A percentile compares a stretch with the other conserved stretches of the same genome.
Evolutionary conservation across 2,797 vertebrate species (phyloP).

Genomic region (Monodelphis domestica): DNA sequence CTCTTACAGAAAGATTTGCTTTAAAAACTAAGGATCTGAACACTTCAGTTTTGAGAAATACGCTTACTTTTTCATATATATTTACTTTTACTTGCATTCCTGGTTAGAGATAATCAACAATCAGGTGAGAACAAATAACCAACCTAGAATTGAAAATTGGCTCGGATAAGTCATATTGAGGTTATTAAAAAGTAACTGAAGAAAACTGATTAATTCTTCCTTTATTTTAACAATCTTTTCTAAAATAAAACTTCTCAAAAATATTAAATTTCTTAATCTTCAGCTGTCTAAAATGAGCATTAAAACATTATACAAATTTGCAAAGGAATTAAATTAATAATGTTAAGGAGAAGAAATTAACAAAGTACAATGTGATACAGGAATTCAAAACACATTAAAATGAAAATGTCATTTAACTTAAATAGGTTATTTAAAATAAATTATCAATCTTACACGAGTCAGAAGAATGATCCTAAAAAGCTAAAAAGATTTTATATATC

Average conservation of each 20-base stretch:
- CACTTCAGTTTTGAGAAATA: background rate
- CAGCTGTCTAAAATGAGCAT: background rate
- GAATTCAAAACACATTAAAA: background rate
- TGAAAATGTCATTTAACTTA: background rate
- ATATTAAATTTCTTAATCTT: constrained; percentile 19
- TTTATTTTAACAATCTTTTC: constrained; percentile 36
- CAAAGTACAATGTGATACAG: background rate
- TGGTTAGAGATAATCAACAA: no score
- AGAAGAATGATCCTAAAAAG: constrained; percentile 48
- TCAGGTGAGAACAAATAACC: constrained; percentile 3
- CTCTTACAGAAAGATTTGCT: background rate
- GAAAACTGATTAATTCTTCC: constrained; percentile 36
- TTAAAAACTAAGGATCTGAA: constrained; percentile 32
- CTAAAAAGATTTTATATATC: constrained; percentile 34
- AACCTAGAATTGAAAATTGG: constrained; percentile 47
- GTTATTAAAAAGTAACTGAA: constrained; percentile 40
- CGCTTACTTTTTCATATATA: background rate
- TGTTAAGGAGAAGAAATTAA: background rate
- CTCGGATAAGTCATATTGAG: constrained; percentile 15
- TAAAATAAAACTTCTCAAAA: constrained; percentile 42
- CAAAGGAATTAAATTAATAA: background rate
- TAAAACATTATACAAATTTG: background rate
- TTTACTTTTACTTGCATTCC: background rate
- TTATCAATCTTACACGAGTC: background rate
- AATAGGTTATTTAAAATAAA: background rate